Evolutionary conservation across 2,888 invertebrate species (phyloP), one percentile per base, ranked within the genome.

Genomic region (Deilephila porcellus): DNA sequence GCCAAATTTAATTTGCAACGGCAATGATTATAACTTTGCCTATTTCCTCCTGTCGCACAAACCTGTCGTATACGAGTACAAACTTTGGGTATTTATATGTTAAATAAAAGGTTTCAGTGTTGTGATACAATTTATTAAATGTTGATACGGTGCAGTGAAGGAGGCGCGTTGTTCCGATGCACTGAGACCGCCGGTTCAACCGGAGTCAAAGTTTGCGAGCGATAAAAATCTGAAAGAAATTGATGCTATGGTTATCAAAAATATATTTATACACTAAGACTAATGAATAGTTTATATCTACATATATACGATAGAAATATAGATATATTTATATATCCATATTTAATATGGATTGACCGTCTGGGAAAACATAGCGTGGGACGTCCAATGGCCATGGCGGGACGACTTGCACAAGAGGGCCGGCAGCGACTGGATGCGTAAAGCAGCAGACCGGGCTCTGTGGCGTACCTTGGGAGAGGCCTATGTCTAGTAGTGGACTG

Each of bases 141-240:
- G 78, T 84, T 81, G 74, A 83, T 76, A 76, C 81, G 85, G 86
- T 67, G 84, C 76, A 72, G 85, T 80, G 76, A 73, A n/a, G 80
- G 72, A 19, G 80, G 76, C 56, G 81, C 82, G 56, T 85, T 85
- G 77, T 83, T 86, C 78, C 85, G 82, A 79, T 81, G 79, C 70
- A 76, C 77, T 70, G 75, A 81, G 83, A 80, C 74, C 70, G 86
- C 78, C 63, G 82, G 80, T 29, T 52, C 67, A 67, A 81, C 79
- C 25, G 87, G 81, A 11, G 87, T 82, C 74, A 85, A 56, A 6
- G 85, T 84, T 72, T 84, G 85, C 7, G 81, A 82, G 60, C 82
- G 82, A 75, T 87, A 89, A 60, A 86, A 82, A 78, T 86, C 90
- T 90, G 88, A 60, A 89, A 90, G 74, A 75, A 80, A 76, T 70